Percentiles rank a stretch among this genome's conserved stretches.
phyloP scores from a whole-genome alignment of 1,140 invertebrate genomes.

The Heterodera schachtii region DNA sequence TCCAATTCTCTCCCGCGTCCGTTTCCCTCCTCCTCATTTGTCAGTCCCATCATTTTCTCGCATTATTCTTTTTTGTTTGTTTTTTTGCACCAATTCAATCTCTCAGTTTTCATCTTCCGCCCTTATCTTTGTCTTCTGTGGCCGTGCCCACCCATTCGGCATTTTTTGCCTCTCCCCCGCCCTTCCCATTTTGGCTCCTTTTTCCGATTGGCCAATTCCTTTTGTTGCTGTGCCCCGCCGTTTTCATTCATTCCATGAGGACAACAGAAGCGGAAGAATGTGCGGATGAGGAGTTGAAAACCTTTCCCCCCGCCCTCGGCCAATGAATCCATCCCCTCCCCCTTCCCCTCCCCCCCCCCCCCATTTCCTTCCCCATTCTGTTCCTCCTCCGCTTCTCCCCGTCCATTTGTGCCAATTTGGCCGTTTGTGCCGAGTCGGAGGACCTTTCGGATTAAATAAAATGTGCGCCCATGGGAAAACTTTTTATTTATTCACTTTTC shows the following conservation, averaged over 20 bases:
- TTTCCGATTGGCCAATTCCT: background rate
- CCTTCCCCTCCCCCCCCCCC: no score
- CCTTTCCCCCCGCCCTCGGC: background rate
- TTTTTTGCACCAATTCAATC: background rate
- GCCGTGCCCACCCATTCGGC: background rate
- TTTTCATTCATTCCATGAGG: background rate
- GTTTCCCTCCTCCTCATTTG: no score
- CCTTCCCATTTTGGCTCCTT: background rate
- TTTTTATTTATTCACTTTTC: slow-evolving; percentile 7
- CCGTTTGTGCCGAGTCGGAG: background rate
- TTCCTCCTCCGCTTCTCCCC: background rate
- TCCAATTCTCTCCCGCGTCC: no score
- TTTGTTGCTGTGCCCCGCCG: background rate
- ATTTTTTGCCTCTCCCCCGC: no score
- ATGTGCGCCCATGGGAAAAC: slow-evolving; percentile 4
- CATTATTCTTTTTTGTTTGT: no score
- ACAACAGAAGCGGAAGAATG: background rate
- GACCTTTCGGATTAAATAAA: slow-evolving; percentile 5
- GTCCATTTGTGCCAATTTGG: slow-evolving; percentile 2
- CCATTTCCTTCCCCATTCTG: background rate
- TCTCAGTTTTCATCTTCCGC: background rate
- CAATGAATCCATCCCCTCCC: background rate
- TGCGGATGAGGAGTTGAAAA: background rate
- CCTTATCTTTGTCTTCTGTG: background rate
- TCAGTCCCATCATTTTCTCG: no score